Percentiles rank a stretch among this genome's conserved stretches.
Evolutionary conservation across 2,888 invertebrate species (phyloP).

Genomic region (Eristalinus sepulchralis): DNA sequence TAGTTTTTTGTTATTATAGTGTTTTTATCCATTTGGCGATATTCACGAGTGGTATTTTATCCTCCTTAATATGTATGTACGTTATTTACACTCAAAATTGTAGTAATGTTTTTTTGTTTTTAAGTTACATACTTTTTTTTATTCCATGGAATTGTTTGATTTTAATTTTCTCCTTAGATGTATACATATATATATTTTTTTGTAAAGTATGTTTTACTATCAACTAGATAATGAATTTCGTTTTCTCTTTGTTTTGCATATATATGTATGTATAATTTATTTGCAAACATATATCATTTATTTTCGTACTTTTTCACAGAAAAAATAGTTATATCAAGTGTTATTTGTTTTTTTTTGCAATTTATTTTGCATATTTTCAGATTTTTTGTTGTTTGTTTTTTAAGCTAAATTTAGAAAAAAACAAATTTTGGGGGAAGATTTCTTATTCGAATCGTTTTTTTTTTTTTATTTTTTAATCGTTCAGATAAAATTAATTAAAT

Average conservation of each 20-base stretch:
- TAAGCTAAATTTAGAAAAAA: not conserved
- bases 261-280: slow-evolving; percentile 41
- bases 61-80: not conserved
- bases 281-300: slow-evolving; percentile 26
- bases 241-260: slow-evolving; percentile 31
- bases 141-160: slow-evolving; percentile 70
- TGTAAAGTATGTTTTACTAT: not conserved
- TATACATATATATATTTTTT: not conserved
- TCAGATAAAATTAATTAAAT: not conserved
- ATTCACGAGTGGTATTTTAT: slow-evolving; percentile 40
- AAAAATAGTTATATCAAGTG: slow-evolving; percentile 52
- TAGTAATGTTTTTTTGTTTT: slow-evolving; percentile 19
- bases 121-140: slow-evolving; percentile 32
- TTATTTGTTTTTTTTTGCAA: slow-evolving; percentile 7
- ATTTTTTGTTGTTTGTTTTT: not conserved
- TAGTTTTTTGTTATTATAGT: slow-evolving; percentile 8
- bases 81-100: slow-evolving; percentile 48
- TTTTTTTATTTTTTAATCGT: not conserved
- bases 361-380: slow-evolving; percentile 25
- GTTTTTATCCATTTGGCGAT: slow-evolving; percentile 67
- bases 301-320: slow-evolving; percentile 70
- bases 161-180: slow-evolving; percentile 41
- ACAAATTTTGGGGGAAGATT: not conserved
- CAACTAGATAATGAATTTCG: slow-evolving; percentile 2
- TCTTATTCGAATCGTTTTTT: not conserved